Evolutionary conservation across 2,113 vertebrate genomes (phyloP).

Genomic region (Xiphorhynchus elegans): DNA sequence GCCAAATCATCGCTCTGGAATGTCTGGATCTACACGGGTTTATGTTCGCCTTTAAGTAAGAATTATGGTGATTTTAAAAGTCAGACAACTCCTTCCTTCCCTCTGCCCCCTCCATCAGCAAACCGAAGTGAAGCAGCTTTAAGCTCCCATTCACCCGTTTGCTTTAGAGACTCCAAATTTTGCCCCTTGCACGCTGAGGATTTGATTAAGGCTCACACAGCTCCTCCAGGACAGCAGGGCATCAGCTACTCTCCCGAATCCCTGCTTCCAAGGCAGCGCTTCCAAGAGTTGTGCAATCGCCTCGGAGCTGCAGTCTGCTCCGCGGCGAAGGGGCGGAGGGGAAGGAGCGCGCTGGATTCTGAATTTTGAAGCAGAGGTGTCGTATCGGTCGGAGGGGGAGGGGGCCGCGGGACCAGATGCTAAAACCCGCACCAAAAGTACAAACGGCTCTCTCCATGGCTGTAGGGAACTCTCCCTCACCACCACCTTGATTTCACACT

Average conservation of each 20-base stretch:
- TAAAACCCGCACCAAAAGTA: not conserved
- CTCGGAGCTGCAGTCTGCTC: not conserved
- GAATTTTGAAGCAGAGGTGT: constrained; percentile 1
- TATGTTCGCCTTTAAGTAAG: not conserved
- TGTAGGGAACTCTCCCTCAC: not conserved
- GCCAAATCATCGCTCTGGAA: not conserved
- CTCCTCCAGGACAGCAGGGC: not conserved
- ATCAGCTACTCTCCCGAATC: not conserved
- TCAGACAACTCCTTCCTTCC: not conserved
- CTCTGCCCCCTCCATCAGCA: not conserved
- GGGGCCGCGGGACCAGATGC: not conserved
- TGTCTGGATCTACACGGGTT: not conserved
- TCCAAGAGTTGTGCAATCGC: not conserved
- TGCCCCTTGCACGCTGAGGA: not conserved
- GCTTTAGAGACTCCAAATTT: not conserved
- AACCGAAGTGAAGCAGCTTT: not conserved
- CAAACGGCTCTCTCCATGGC: not conserved
- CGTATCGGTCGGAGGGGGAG: not conserved
- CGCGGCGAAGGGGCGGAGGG: not conserved
- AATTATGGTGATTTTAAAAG: not conserved
- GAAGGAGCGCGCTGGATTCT: not conserved
- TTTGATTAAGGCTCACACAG: not conserved
- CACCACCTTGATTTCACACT: constrained; percentile 46
- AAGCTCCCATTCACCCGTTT: not conserved
- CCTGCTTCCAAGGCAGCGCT: not conserved